Base-by-base conservation (phyloP, 1,140 invertebrate genomes). In the Dendroctonus valens region DNA sequence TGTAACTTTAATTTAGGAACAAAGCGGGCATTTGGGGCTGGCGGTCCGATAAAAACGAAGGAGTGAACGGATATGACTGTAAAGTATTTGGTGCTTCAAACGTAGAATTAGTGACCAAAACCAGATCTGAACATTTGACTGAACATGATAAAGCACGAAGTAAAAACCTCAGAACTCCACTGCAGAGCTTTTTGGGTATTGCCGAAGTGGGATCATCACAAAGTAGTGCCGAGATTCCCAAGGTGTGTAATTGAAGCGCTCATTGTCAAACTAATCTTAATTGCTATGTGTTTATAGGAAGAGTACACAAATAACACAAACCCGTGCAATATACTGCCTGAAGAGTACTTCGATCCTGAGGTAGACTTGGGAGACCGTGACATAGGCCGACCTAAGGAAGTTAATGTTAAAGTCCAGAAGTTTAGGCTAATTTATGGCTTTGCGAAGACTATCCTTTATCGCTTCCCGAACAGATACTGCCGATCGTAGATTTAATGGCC, bases 21-120 rank as follows among this genome's bases (percentile, higher is more conserved):
- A 97, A 96, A 81, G 89, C 89, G 65, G 96, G 94, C 37, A 89
- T 97, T 69, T 97, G 93, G 93, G 95, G 95, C 44, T 97, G 95
- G 93, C 85, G 94, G 68, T 94, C 91, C 72, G 96, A 99, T 79
- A 96, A 96, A 80, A 89, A 84, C 39, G 97, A 99, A 82, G 72
- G 78, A 5, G 85, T 99, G 3, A 95, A 93, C 81, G 91, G 91
- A 5, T 90, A 93, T 79, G 92, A 94, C 52, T 97, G 96, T 80
- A 98, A 98, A 82, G 96, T 98, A 37, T 98, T 97, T 80, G 89
- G 90, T 72, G 96, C 97, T 5, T 94, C 90, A 72, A 99, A 98
- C 82, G 96, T 99, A 38, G 93, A 98, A 83, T 83, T 99, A 71
- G 90, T 99, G 38, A 98, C 96, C 8, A 96, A 95, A 84, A 97